Base-by-base conservation (phyloP, 2,888 invertebrate species). In the Leptogaster cylindrica region DNA sequence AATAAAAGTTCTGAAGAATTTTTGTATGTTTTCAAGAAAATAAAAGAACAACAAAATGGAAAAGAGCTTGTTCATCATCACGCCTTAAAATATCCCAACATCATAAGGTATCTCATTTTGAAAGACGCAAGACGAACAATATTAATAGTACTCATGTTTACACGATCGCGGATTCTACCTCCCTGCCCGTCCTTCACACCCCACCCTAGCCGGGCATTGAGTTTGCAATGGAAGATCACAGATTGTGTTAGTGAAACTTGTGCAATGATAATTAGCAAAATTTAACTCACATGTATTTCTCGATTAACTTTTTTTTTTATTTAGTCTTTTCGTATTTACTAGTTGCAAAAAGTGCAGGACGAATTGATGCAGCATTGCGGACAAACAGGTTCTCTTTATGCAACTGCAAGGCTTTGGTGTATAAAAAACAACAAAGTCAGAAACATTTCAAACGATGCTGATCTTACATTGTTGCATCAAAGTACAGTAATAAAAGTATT, bases 401-500 rank as follows among this genome's bases (percentile, higher is more conserved):
- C 52, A 33, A 52, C 31, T 55, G 20, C 55, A 16, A 36, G 2
- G 23, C 12, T n/a, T 20, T 55, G 55, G 5, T n/a, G 33, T 39
- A 23, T 23, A 23, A 3, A 3, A 41, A 41, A 41, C 7, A n/a
- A n/a, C n/a, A n/a, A n/a, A n/a, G n/a, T n/a, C n/a, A n/a, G n/a
- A n/a, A n/a, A n/a, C n/a, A n/a, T n/a, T n/a, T n/a, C n/a, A n/a
- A n/a, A n/a, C n/a, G n/a, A n/a, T n/a, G n/a, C n/a, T n/a, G n/a
- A n/a, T n/a, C n/a, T n/a, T n/a, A n/a, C 41, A 44, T 23, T 44
- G 61, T 61, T 41, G 41, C 55, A 23, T 16, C n/a, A 27, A 44
- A 61, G 27, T 61, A 16, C 18, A 25, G 61, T 18, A 61, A 41
- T 61, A 44, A 61, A 61, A 44, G 27, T 61, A 44, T 41, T 61